Evolutionary conservation across 1,140 invertebrate genomes (phyloP).

Genomic region (Parapsyche elsis): DNA sequence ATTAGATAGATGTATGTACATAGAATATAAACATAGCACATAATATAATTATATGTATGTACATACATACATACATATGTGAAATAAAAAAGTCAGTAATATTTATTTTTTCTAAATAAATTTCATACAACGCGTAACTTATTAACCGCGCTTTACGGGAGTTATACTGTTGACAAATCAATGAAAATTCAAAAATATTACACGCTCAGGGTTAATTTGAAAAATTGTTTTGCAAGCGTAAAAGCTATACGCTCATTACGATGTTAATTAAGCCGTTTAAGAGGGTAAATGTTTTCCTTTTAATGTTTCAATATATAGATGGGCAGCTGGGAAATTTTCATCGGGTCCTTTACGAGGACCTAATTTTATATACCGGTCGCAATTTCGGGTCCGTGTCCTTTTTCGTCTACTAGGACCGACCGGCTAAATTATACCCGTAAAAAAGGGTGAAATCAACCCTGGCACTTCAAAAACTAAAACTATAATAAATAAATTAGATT

Average conservation of each 20-base stretch:
- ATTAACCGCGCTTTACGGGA: no score
- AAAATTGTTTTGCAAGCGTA: slow-evolving; percentile 7
- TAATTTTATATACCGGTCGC: slow-evolving; percentile 20
- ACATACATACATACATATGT: background rate
- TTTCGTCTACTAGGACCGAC: slow-evolving; percentile 13
- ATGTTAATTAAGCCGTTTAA: slow-evolving; percentile 38
- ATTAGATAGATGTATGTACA: background rate
- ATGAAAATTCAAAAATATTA: no score
- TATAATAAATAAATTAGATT: background rate
- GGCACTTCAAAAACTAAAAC: background rate
- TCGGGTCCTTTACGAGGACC: slow-evolving; percentile 26
- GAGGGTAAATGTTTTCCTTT: slow-evolving; percentile 34
- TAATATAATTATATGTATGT: background rate
- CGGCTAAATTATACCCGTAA: slow-evolving; percentile 21
- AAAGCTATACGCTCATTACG: slow-evolving; percentile 34
- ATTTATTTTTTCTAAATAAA: no score
- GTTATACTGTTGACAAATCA: no score
- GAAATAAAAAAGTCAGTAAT: background rate
- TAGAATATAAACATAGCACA: no score
- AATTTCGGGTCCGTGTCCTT: slow-evolving; percentile 15
- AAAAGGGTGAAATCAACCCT: slow-evolving; percentile 11
- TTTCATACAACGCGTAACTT: no score
- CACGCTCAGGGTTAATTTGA: background rate
- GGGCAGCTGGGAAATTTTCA: slow-evolving; percentile 10
- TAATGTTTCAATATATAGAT: slow-evolving; percentile 21